Conservation (phyloP, 1,140 invertebrate genomes). For the Bursaphelenchus mucronatus region DNA sequence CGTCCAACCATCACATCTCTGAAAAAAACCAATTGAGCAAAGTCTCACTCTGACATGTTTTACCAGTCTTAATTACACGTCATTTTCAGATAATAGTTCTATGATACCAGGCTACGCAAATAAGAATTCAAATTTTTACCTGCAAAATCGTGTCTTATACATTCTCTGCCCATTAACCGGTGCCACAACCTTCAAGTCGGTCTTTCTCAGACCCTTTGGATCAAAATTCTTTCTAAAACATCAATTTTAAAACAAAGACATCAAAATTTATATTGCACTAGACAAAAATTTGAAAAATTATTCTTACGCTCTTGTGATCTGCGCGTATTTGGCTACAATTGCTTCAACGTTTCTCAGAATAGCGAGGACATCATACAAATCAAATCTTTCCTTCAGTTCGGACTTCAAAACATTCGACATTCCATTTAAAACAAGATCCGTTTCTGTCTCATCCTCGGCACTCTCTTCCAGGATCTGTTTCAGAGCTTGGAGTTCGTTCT, state of each 20-base stretch:
- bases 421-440: conserved; percentile 13
- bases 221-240: conserved; percentile 12
- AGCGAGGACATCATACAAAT: neutral
- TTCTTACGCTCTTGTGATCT: conserved; percentile 10
- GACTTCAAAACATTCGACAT: conserved; percentile 7
- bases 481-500: conserved; percentile 28
- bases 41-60: too few relatives aligned
- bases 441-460: conserved; percentile 18
- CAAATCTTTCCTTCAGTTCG: neutral
- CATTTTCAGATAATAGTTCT: too few relatives aligned
- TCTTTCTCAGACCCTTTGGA: neutral
- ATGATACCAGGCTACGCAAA: neutral
- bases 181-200: conserved; percentile 9
- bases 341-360: neutral
- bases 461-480: conserved; percentile 60
- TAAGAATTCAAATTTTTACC: conserved; percentile 13
- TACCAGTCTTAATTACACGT: too few relatives aligned
- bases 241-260: too few relatives aligned
- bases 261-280: neutral
- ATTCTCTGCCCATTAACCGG: conserved; percentile 61
- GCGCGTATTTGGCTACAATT: neutral
- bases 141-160: conserved; percentile 73
- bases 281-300: conserved; percentile 1
- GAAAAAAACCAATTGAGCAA: conserved; percentile 67
- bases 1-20: conserved; percentile 74